phyloP scores from a whole-genome alignment of 2,113 vertebrate species.

The Ginglymostoma cirratum region DNA sequence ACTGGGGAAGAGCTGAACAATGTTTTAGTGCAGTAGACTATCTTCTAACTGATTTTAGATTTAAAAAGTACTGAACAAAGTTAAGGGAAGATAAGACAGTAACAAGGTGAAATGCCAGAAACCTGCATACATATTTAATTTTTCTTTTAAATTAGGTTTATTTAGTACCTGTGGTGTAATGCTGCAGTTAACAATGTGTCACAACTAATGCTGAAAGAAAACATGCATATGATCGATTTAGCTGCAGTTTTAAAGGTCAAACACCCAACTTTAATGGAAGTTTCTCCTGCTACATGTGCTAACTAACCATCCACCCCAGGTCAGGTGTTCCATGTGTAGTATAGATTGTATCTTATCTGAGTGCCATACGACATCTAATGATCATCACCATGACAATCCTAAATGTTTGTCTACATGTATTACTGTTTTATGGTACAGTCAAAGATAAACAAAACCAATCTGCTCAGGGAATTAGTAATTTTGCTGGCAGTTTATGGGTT shows the following conservation, averaged over 20 bases:
- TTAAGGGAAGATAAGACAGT: neutral
- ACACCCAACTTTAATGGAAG: too few species aligned
- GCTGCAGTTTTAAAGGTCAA: too few species aligned
- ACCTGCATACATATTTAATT: neutral
- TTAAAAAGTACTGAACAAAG: neutral
- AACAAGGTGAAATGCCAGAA: neutral
- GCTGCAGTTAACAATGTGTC: too few species aligned
- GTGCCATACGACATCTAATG: too few species aligned
- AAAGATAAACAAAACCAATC: neutral
- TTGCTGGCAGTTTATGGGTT: neutral
- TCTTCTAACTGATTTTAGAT: neutral
- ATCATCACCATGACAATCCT: neutral
- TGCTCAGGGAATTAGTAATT: too few species aligned
- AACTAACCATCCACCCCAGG: too few species aligned
- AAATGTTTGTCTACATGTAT: neutral
- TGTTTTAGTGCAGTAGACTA: neutral
- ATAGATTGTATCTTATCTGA: too few species aligned
- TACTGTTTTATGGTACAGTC: neutral
- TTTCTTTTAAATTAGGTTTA: neutral
- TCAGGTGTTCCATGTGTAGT: too few species aligned
- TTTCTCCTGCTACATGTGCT: too few species aligned
- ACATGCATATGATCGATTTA: too few species aligned
- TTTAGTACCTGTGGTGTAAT: neutral
- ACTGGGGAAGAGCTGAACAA: neutral
- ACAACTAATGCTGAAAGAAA: too few species aligned